These are phyloP conservation scores for Abrostola tripartita DNA, from an alignment of 2,888 invertebrate genomes.

Conservation along the genomic window DNA sequence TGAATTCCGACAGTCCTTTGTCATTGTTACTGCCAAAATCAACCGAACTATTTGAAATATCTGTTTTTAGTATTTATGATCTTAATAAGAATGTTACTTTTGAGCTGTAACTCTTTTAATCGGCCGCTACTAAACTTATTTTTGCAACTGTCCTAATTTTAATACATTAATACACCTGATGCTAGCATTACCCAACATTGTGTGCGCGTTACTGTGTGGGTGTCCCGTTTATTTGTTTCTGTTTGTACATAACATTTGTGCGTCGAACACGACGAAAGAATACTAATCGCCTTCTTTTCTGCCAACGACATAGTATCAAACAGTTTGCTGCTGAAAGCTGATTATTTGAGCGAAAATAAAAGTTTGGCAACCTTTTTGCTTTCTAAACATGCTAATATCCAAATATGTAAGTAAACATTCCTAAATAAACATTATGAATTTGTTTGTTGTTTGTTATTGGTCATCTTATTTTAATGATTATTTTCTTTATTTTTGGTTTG, in stretches of 20 bases:
- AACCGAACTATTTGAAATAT: constrained; percentile 33
- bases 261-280: constrained; percentile 22
- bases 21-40: constrained; percentile 48
- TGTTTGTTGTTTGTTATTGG: background rate
- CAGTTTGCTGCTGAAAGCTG: constrained; percentile 12
- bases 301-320: constrained; percentile 19
- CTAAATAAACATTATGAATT: constrained; percentile 5
- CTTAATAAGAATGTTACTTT: constrained; percentile 1
- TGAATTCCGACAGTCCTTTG: constrained; percentile 52
- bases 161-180: constrained; percentile 24
- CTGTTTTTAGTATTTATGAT: background rate
- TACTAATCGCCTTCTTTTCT: constrained; percentile 38
- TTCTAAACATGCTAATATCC: constrained; percentile 3
- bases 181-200: background rate
- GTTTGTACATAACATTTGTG: constrained; percentile 33
- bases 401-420: constrained; percentile 9
- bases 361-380: constrained; percentile 12
- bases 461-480: background rate
- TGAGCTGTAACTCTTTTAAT: constrained; percentile 7
- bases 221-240: constrained; percentile 21
- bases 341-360: constrained; percentile 29
- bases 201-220: no score
- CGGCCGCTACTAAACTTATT: no score
- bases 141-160: no score
- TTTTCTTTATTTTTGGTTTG: no score